phyloP scores from a whole-genome alignment of 2,797 vertebrate species.

The Chaetodon trifasciatus region DNA sequence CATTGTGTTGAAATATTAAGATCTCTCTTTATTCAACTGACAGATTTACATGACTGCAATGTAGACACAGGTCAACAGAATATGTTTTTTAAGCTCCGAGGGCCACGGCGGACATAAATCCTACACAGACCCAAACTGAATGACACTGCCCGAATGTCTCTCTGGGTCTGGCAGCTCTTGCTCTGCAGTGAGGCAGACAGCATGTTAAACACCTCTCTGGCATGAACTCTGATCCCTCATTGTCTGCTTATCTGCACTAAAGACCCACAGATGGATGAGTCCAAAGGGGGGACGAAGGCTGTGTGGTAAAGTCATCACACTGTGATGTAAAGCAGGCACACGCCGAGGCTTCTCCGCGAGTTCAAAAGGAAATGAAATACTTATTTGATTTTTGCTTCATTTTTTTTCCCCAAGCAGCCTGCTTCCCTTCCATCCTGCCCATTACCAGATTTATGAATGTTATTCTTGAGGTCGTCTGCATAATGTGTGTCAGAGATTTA shows the following conservation, averaged over 20 bases:
- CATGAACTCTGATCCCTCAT: conserved; percentile 68
- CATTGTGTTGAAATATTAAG: conserved; percentile 27
- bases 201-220: conserved; percentile 65
- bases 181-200: conserved; percentile 28
- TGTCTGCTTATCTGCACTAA: conserved; percentile 75
- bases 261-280: conserved; percentile 73
- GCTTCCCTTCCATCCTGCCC: conserved; percentile 52
- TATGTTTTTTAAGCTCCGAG: conserved; percentile 3
- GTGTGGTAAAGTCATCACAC: conserved; percentile 81
- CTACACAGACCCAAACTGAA: neutral
- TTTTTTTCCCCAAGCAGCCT: conserved; percentile 39
- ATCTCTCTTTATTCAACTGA: conserved; percentile 28
- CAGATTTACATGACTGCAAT: conserved; percentile 46
- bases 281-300: conserved; percentile 46
- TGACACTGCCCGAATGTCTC: conserved; percentile 2
- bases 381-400: conserved; percentile 70
- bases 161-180: conserved; percentile 32
- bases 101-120: conserved; percentile 30
- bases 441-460: conserved; percentile 78
- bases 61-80: conserved; percentile 47
- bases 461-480: conserved; percentile 74
- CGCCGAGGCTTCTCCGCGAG: conserved; percentile 57
- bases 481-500: conserved; percentile 77
- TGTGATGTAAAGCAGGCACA: conserved; percentile 76
- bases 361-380: conserved; percentile 82